A percentile compares a stretch with the other conserved stretches of the same genome.
Evolutionary conservation across 2,113 vertebrate species (phyloP).

Genomic region (Loxodonta africana): DNA sequence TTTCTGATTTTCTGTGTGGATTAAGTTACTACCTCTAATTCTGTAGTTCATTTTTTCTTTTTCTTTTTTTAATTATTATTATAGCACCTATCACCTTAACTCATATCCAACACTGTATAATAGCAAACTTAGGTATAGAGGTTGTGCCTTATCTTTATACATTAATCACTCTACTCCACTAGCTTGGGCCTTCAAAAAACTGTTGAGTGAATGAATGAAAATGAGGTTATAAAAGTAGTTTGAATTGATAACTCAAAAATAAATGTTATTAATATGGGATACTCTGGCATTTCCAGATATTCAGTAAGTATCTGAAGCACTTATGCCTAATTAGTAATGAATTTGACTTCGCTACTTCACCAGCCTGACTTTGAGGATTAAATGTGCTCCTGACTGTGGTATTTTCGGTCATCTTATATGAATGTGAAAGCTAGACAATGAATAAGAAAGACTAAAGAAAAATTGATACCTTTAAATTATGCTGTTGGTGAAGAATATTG

Average conservation of each 20-base stretch:
- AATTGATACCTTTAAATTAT: too few relatives aligned
- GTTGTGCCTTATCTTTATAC: neutral
- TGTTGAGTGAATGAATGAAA: neutral
- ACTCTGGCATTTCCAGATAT: neutral
- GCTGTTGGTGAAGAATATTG: too few relatives aligned
- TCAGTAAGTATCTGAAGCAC: neutral
- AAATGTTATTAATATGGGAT: neutral
- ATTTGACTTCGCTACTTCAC: too few relatives aligned
- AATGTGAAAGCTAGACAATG: too few relatives aligned
- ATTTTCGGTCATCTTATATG: too few relatives aligned
- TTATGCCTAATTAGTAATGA: neutral
- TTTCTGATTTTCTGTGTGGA: neutral
- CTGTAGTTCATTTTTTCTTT: neutral
- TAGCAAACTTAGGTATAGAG: neutral
- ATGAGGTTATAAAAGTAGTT: neutral
- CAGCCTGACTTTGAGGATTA: too few relatives aligned
- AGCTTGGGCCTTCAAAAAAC: neutral
- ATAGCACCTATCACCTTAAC: neutral
- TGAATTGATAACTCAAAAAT: neutral
- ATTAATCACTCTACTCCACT: neutral
- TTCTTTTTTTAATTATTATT: neutral
- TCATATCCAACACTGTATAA: neutral
- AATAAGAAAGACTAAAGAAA: too few relatives aligned
- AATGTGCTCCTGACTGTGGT: too few relatives aligned
- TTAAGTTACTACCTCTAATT: neutral